Evolutionary conservation across 2,113 vertebrate species (phyloP), one percentile per base, ranked within the genome.

Genomic region (Bubo bubo): DNA sequence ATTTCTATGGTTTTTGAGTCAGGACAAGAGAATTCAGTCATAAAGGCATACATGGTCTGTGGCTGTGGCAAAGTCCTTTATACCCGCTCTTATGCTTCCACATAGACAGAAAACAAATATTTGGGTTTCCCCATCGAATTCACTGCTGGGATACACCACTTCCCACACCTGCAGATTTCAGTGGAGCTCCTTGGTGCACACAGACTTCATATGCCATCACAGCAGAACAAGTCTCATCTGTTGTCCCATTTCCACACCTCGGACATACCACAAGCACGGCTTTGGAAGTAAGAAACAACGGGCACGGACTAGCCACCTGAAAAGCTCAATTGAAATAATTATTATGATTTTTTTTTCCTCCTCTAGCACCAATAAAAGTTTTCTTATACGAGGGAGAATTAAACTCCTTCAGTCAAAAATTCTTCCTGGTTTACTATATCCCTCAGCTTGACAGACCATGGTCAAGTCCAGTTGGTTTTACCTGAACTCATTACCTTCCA

Each of bases 181-280:
- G 59, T 2, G 20, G 45, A 41, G 73, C 43, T 75, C 22, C 70
- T 59, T 17, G 26, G 37, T 8, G 53, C 39, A 20, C 39, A 41
- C 6, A 68, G 74, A 21, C 23, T 64, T 49, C 58, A 9, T 5
- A 4, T 2, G 20, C 30, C 28, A 70, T 2, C 47, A 60, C 4
- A 17, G 67, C 50, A 90, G 59, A 45, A 35, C 14, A 74, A 39
- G 45, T 30, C 50, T 34, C n/a, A 52, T n/a, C 50, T 49, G 23
- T 15, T 81, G 55, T 41, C 50, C 55, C 71, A 6, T 53, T 84
- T 67, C 58, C 58, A 62, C 18, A 30, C 16, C 62, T 59, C 1
- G 0, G 62, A 72, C 21, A 12, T 9, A 19, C 6, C 0, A 3
- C 59, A 88, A 45, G 12, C 59, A 43, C 0, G 2, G 17, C 50